Evolutionary conservation across 1,140 invertebrate genomes (phyloP), one percentile per base, ranked within the genome.

Genomic region (Cecropterus lyciades): DNA sequence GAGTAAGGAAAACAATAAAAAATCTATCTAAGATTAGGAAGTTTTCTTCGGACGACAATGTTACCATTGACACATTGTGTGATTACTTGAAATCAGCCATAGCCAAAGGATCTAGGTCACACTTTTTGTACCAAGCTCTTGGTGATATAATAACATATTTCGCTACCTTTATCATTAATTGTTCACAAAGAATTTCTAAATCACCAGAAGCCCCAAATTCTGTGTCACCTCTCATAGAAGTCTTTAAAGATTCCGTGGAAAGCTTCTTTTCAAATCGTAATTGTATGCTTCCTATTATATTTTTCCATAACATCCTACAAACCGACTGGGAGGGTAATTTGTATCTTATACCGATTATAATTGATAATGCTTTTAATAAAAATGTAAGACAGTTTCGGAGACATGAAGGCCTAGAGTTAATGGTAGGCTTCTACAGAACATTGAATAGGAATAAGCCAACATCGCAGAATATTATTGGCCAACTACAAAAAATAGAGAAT

Each of bases 111-210:
- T 92, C 91, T 49, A 89, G 94, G 68, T 95, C 94, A 3, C 92
- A 94, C 45, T 93, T 94, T 20, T 82, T 96, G 70, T 95, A 93
- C 75, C 94, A 95, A 86, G 95, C 95, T 75, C 93, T 96, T 85
- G 94, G 94, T 6, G 94, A 95, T 69, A 93, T 95, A 60, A 92
- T 96, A 7, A 93, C 95, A 0, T 93, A 94, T 64, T 95, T 95
- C 79, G 94, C 94, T 33, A 93, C 93, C 8, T 95, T 96, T 69
- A 89, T 96, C 15, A 92, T 96, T 13, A 92, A 93, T 72, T 95
- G 95, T 78, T 92, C 93, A 1, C 92, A 94, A 77, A 92, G 92
- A 69, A 72, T 94, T 16, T 48, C 78, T 2, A 79, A 83, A 63
- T 83, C 75, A 37, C 62, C 77, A 56, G 87, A 88, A 81, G 89